Conservation (phyloP, 2,113 vertebrate genomes). For the Megaceryle torquata region DNA sequence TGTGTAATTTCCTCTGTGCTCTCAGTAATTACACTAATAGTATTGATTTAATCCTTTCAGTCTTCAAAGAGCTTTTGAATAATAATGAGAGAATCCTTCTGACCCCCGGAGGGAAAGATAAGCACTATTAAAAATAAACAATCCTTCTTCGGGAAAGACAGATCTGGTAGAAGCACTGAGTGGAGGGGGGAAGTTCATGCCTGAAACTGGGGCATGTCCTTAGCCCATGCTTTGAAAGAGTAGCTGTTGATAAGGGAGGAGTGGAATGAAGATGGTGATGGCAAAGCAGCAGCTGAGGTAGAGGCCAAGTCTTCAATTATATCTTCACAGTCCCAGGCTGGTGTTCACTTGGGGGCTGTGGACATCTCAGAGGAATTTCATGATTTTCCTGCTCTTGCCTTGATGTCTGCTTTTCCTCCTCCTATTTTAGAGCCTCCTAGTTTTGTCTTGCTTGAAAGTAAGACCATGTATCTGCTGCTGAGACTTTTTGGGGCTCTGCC, state of each 20-base stretch:
- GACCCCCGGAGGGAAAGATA: background rate
- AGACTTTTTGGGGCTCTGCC: background rate
- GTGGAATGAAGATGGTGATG: background rate
- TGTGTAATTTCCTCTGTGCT: background rate
- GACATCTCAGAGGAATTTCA: background rate
- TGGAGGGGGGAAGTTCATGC: background rate
- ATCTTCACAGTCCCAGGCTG: background rate
- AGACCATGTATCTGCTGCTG: background rate
- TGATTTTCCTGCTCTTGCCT: background rate
- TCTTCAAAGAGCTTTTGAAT: conserved; percentile 3
- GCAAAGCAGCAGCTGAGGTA: background rate
- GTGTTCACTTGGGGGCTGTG: background rate
- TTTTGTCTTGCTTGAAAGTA: background rate
- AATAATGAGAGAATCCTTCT: background rate
- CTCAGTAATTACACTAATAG: background rate
- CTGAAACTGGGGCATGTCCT: background rate
- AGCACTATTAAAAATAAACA: background rate
- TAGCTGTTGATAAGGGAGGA: background rate
- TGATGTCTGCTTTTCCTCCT: background rate
- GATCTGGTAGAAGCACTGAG: background rate
- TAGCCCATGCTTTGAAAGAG: background rate
- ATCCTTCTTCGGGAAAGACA: background rate
- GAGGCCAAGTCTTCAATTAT: background rate
- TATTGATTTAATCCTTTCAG: conserved; percentile 10
- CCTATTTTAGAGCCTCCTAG: background rate